Evolutionary conservation across 1,140 invertebrate genomes (phyloP).

Genomic region (Sitobion miscanthi): DNA sequence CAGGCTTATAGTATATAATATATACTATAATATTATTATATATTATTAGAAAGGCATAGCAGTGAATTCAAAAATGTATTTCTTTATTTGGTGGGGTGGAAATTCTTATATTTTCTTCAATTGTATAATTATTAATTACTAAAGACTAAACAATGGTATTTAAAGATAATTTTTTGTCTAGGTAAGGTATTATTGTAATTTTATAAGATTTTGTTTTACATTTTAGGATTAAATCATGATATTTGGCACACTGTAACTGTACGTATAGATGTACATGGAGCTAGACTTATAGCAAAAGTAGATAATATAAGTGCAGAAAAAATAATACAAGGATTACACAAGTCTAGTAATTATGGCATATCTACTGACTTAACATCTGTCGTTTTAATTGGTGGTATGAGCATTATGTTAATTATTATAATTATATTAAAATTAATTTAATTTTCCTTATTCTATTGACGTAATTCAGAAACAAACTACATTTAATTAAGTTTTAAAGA

Average conservation of each 20-base stretch:
- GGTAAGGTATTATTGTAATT: not conserved
- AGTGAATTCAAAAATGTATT: not conserved
- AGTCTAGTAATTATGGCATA: slow-evolving; percentile 82
- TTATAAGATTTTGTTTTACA: not conserved
- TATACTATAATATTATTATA: too few relatives aligned
- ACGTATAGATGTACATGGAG: slow-evolving; percentile 82
- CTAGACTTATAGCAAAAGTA: slow-evolving; percentile 81
- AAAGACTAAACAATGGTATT: not conserved
- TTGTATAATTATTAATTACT: not conserved
- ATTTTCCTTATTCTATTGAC: not conserved
- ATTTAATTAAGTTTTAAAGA: not conserved
- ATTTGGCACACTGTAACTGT: slow-evolving; percentile 87
- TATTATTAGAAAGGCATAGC: too few relatives aligned
- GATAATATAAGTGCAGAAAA: slow-evolving; percentile 81
- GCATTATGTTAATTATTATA: not conserved
- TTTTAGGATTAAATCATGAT: slow-evolving; percentile 78
- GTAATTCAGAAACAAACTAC: not conserved
- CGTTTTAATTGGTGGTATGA: slow-evolving; percentile 84
- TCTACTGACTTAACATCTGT: slow-evolving; percentile 83
- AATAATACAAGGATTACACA: slow-evolving; percentile 78
- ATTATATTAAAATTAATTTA: not conserved
- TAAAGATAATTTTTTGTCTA: not conserved
- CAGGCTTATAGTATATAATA: too few relatives aligned
- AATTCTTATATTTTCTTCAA: not conserved
- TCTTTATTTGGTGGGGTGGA: not conserved